Conservation (phyloP, 2,797 vertebrate species). For the Trachops cirrhosus region DNA sequence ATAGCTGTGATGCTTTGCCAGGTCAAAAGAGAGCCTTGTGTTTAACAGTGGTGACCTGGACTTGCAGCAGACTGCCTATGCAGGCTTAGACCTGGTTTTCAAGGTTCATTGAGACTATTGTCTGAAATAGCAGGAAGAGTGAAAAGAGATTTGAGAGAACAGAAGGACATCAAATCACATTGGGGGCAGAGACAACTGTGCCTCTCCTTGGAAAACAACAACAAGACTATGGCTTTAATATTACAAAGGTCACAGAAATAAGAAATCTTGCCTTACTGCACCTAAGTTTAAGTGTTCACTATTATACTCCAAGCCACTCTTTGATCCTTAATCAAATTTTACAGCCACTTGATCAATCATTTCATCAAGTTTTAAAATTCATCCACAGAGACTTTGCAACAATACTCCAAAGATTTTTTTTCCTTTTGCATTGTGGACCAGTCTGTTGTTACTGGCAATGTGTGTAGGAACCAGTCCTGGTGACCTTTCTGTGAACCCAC, state of each 20-base stretch:
- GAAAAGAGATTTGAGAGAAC: background rate
- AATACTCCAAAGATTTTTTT: conserved; percentile 38
- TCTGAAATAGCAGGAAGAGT: background rate
- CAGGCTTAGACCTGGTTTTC: background rate
- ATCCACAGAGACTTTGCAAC: conserved; percentile 56
- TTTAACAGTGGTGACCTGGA: background rate
- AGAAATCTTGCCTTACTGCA: background rate
- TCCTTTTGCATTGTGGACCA: conserved; percentile 51
- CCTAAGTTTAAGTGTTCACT: background rate
- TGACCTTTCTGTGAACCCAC: conserved; percentile 74
- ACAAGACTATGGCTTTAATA: background rate
- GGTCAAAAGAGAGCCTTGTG: background rate
- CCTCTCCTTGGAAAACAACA: conserved; percentile 20
- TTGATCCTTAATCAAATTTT: conserved; percentile 54
- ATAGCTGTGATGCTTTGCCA: conserved; percentile 43
- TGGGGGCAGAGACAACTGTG: background rate
- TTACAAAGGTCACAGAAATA: background rate
- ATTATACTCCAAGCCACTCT: background rate
- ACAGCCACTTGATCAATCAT: conserved; percentile 61
- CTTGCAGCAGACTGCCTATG: conserved; percentile 12
- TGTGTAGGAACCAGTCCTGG: conserved; percentile 62
- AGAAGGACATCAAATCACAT: conserved; percentile 6
- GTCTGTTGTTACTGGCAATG: conserved; percentile 75
- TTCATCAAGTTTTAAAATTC: conserved; percentile 62
- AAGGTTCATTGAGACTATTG: background rate